phyloP scores from a whole-genome alignment of 2,113 vertebrate genomes.

The Scytalopus superciliaris region DNA sequence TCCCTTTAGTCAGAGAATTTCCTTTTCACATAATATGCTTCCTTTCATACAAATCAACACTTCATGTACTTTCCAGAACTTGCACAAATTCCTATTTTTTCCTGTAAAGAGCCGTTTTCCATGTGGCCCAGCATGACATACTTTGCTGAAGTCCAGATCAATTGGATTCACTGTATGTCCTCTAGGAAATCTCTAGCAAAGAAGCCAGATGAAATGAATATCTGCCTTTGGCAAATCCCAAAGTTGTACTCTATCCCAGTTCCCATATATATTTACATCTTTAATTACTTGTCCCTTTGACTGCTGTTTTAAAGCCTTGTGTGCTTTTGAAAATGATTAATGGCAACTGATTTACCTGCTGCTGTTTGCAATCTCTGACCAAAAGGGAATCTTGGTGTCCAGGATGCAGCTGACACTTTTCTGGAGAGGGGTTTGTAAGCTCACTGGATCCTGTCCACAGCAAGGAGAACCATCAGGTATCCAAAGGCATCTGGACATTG shows the following conservation, averaged over 20 bases:
- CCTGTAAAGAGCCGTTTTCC: not conserved
- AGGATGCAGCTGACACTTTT: not conserved
- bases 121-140: not conserved
- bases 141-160: slow-evolving; percentile 9
- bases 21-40: slow-evolving; percentile 26
- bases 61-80: not conserved
- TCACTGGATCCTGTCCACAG: not conserved
- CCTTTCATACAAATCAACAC: slow-evolving; percentile 19
- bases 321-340: not conserved
- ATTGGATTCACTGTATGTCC: not conserved
- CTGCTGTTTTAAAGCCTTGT: slow-evolving; percentile 4
- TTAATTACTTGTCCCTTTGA: not conserved
- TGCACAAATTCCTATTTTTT: not conserved
- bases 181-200: slow-evolving; percentile 33
- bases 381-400: not conserved
- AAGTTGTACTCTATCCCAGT: not conserved
- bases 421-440: not conserved
- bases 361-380: not conserved
- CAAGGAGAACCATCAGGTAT: not conserved
- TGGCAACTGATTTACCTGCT: not conserved
- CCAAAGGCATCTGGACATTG: not conserved
- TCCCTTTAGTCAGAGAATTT: slow-evolving; percentile 24
- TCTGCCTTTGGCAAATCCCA: slow-evolving; percentile 29
- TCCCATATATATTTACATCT: not conserved
- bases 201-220: slow-evolving; percentile 21